Conservation (phyloP, 2,113 vertebrate genomes). For the Axis porcinus region DNA sequence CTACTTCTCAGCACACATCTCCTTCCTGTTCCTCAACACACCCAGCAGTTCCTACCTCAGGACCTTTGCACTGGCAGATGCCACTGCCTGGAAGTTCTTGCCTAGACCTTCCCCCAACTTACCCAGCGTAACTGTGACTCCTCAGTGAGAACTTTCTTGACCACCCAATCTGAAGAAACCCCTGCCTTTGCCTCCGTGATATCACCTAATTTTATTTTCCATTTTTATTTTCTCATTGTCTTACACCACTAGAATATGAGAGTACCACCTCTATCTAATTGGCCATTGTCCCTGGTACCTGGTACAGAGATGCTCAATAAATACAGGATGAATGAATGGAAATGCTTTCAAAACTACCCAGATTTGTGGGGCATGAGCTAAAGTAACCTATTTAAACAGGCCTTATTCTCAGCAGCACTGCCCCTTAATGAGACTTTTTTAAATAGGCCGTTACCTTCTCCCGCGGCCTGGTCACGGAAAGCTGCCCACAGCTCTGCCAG, state of each 20-base stretch:
- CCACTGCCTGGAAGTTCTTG: not conserved
- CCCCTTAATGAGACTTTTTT: slow-evolving; percentile 25
- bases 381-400: slow-evolving; percentile 11
- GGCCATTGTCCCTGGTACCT: not conserved
- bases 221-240: not conserved
- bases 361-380: not conserved
- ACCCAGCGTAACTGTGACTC: not conserved
- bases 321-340: not conserved
- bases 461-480: not conserved
- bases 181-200: not conserved
- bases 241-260: not conserved
- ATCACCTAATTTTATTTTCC: not conserved
- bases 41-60: not conserved
- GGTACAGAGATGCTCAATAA: not conserved
- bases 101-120: not conserved
- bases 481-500: not conserved
- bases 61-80: not conserved
- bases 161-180: not conserved
- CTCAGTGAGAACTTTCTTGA: not conserved
- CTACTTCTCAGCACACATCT: not conserved
- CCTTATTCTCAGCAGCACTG: not conserved
- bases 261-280: not conserved
- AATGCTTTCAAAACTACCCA: not conserved
- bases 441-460: slow-evolving; percentile 25
- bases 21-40: not conserved